Base-by-base conservation (phyloP, 1,140 invertebrate species). In the Centruroides sculpturatus region DNA sequence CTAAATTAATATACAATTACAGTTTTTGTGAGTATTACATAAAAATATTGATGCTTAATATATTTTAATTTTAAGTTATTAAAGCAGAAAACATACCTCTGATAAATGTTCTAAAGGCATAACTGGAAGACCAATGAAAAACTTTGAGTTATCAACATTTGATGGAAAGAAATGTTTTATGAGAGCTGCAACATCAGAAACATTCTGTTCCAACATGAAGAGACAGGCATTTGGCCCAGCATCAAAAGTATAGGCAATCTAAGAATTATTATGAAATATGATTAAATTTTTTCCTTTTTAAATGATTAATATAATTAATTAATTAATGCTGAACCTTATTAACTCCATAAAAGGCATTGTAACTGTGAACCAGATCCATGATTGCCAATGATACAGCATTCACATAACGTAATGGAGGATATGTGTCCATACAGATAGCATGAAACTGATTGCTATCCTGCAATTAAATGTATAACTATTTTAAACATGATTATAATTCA, bases 381-480 rank as follows among this genome's bases (percentile, higher is more conserved):
- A 98, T 85, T 47, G 78, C 74, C 70, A 85, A 82, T 4, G 93
- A 97, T 1, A 82, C 77, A 71, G 93, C 86, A 69, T 87, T 97
- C 83, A 97, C 84, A 70, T 98, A 98, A 35, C 84, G 76, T 73
- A 85, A 86, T 0, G 97, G 95, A 5, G 97, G 97, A 79, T 83
- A 95, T 0, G 94, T 92, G 72, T 99, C 96, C 53, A 93, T 72
- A 69, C 89, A 93, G 46, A 92, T 81, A 3, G 94, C 91, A 79
- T 99, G 97, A 68, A 99, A 85, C 73, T 97, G 89, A 81, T 99
- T 99, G 57, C 92, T 97, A 70, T 99, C 97, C 74, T 77, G 63
- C 4, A 67, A 71, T 35, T 63, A 34, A 66, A 23, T 23, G 23
- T 2, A 23, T 23, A 23, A 23, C 23, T 23, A 23, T 23, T 23